Base-by-base conservation (phyloP, 2,113 vertebrate genomes). In the Halichoeres trimaculatus region DNA sequence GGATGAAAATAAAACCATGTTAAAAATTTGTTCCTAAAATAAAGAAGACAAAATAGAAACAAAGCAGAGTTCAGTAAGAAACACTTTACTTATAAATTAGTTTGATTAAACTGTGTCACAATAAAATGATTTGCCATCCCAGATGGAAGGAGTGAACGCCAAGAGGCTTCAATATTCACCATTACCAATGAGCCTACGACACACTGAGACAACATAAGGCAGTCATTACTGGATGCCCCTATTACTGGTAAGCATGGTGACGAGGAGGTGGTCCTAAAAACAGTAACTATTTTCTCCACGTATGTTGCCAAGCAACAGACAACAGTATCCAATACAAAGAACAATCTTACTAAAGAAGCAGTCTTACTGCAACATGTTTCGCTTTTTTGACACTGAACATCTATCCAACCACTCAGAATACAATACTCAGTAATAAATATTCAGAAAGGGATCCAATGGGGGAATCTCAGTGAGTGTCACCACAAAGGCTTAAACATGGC, bases 81-180 rank as follows among this genome's bases (percentile, higher is more conserved):
- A 91, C 85, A 91, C 86, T 92, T 90, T 93, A 92, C 84, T 92
- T 83, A 89, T 84, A 91, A 90, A 90, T 93, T 86, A 89, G 73
- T 87, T 63, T 20, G 67, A 83, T 80, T 76, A 83, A 80, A 89
- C 57, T 62, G 81, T 88, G 47, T 88, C 81, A 92, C 89, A 90
- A 83, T 83, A 70, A 85, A 83, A 84, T 83, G 48, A 85, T 85
- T 87, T 87, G 23, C 68, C 74, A 75, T 82, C 81, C 84, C 74
- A 73, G 67, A 85, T 76, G 76, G 81, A 78, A 34, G 74, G 59
- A 40, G 58, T 66, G 70, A 73, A 67, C 19, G 54, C 85, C 83
- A 70, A 34, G 70, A 48, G 81, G 76, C 87, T 76, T 85, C 38
- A 66, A 90, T 85, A 90, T 89, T 89, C 89, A 90, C 55, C 51